A percentile compares a stretch with the other conserved stretches of the same genome.
These are phyloP conservation scores for Theretra japonica DNA, from an alignment of 2,888 invertebrate species.

Conservation along the genomic window DNA sequence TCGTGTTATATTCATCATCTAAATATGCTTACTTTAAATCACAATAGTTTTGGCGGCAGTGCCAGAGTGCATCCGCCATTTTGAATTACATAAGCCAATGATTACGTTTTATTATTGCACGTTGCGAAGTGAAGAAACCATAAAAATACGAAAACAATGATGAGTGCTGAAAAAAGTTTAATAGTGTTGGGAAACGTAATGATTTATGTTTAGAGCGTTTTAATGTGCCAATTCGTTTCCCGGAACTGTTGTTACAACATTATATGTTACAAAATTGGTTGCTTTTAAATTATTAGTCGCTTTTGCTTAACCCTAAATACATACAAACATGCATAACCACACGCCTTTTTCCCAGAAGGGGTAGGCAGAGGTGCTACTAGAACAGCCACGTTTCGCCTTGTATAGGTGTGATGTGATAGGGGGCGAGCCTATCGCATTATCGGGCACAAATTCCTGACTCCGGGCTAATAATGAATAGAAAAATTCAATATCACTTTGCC, in stretches of 20 bases:
- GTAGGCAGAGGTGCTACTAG: too few species aligned
- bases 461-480: too few species aligned
- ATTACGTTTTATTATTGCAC: constrained; percentile 41
- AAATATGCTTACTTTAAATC: constrained; percentile 32
- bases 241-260: not conserved
- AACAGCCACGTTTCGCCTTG: too few species aligned
- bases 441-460: too few species aligned
- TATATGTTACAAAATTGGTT: not conserved
- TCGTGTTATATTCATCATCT: not conserved
- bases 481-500: too few species aligned
- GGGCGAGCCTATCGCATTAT: too few species aligned
- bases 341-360: too few species aligned
- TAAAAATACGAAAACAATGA: constrained; percentile 11
- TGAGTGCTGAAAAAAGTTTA: constrained; percentile 8
- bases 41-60: constrained; percentile 57
- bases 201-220: not conserved
- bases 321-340: too few species aligned
- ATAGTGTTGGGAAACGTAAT: constrained; percentile 3
- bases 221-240: not conserved
- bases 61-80: constrained; percentile 62
- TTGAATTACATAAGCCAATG: constrained; percentile 46
- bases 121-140: not conserved
- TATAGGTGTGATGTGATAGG: too few species aligned
- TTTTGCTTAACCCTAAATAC: too few species aligned
- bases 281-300: not conserved